phyloP scores from a whole-genome alignment of 2,797 vertebrate species.

The Rhinatrema bivittatum region DNA sequence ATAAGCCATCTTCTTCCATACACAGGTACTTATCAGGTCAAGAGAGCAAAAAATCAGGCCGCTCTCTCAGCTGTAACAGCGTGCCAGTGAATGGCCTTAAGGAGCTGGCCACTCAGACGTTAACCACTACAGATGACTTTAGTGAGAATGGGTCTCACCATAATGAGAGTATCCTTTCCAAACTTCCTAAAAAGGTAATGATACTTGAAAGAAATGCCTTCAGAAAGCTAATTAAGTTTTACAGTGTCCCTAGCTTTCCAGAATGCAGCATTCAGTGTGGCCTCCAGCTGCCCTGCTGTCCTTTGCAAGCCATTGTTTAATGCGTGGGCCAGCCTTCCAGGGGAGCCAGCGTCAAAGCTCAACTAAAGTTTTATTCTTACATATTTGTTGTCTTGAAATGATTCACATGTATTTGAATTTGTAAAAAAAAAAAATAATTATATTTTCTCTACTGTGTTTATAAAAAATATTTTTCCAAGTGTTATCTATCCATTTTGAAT shows the following conservation, averaged over 20 bases:
- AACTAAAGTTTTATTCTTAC: too few relatives aligned
- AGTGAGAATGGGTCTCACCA: slow-evolving; percentile 25
- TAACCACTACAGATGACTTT: slow-evolving; percentile 19
- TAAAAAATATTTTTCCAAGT: too few relatives aligned
- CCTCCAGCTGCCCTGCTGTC: slow-evolving; percentile 74
- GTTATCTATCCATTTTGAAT: too few relatives aligned
- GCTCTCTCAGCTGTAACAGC: slow-evolving; percentile 81
- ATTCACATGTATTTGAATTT: too few relatives aligned
- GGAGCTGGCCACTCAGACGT: slow-evolving; percentile 32
- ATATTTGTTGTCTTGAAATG: too few relatives aligned
- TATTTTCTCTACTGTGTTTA: too few relatives aligned
- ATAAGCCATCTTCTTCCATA: slow-evolving; percentile 47
- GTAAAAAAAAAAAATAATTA: too few relatives aligned
- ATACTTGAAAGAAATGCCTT: slow-evolving; percentile 64
- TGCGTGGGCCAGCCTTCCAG: too few relatives aligned
- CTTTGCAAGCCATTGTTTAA: slow-evolving; percentile 65
- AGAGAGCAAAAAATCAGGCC: slow-evolving; percentile 60
- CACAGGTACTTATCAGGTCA: slow-evolving; percentile 53
- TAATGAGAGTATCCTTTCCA: slow-evolving; percentile 41
- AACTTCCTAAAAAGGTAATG: slow-evolving; percentile 63
- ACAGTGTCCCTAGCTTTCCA: slow-evolving; percentile 84
- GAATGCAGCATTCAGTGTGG: slow-evolving; percentile 74
- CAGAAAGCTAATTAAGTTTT: slow-evolving; percentile 84
- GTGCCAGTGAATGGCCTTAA: slow-evolving; percentile 52
- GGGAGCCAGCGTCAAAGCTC: too few relatives aligned